phyloP scores from a whole-genome alignment of 23 tunicate species.

The Botrylloides violaceus region DNA sequence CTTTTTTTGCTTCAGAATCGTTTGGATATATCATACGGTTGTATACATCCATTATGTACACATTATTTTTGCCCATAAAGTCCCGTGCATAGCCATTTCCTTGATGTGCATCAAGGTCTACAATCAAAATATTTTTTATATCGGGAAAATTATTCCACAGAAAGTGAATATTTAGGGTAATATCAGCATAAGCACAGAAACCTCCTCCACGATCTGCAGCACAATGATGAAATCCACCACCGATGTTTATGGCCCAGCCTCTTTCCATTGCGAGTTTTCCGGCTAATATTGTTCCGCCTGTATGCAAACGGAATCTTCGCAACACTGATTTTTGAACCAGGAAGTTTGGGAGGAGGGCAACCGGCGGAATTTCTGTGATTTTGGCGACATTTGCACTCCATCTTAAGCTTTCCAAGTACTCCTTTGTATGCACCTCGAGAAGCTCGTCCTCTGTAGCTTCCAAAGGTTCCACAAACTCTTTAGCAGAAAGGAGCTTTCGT shows the following conservation, averaged over 20 bases:
- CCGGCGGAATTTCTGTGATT: conserved; percentile 80
- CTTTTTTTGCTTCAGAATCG: conserved; percentile 71
- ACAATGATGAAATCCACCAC: conserved; percentile 97
- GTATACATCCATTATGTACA: conserved; percentile 74
- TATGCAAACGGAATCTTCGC: conserved; percentile 66
- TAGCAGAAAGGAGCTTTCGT: conserved; percentile 2
- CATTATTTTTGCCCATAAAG: conserved; percentile 57
- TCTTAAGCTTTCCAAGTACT: conserved; percentile 69
- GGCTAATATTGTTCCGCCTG: conserved; percentile 78
- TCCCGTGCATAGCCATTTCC: conserved; percentile 91
- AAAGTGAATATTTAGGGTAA: conserved; percentile 47
- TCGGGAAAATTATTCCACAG: conserved; percentile 15
- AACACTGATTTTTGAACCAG: conserved; percentile 70
- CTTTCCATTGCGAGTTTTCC: conserved; percentile 66
- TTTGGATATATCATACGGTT: conserved; percentile 71
- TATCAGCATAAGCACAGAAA: conserved; percentile 92
- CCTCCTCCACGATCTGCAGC: conserved; percentile 66
- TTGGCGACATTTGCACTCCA: conserved; percentile 76
- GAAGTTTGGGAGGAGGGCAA: conserved; percentile 75
- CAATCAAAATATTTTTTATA: conserved; percentile 48
- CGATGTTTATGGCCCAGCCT: conserved; percentile 89
- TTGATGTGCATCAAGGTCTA: conserved; percentile 93
- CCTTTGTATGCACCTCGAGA: conserved; percentile 35
- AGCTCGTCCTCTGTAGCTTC: conserved; percentile 65
- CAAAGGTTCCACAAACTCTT: conserved; percentile 18